A percentile compares a stretch with the other conserved stretches of the same genome.
Conservation (phyloP, 2,113 vertebrate species). For the Pollimyrus isidori region DNA sequence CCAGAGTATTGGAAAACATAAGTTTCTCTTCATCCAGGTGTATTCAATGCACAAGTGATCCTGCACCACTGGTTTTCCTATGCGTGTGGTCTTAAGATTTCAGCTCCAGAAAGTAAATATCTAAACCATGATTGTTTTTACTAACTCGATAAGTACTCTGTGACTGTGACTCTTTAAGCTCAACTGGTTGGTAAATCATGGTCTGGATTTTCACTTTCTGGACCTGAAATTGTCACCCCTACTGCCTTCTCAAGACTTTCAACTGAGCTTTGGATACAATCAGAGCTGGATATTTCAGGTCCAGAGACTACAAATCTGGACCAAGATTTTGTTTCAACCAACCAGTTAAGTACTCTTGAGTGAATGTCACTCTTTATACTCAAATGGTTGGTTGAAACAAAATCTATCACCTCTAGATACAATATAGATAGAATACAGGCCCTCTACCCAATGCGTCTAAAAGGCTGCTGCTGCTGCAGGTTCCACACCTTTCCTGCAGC, state of each 20-base stretch:
- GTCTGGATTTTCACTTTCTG: no score
- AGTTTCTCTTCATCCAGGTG: background rate
- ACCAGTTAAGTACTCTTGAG: background rate
- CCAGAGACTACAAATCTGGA: background rate
- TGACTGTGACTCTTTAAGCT: no score
- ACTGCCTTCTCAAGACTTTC: background rate
- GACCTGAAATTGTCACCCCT: background rate
- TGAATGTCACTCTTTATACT: background rate
- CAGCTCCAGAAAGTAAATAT: no score
- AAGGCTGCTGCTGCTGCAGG: background rate
- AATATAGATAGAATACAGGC: background rate
- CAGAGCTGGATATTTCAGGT: background rate
- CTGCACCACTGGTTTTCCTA: background rate
- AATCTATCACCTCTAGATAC: background rate
- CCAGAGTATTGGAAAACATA: background rate
- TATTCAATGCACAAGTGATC: background rate
- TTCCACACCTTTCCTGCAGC: background rate
- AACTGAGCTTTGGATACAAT: background rate
- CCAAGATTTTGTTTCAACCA: background rate
- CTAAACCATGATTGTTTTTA: no score
- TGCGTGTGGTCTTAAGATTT: background rate
- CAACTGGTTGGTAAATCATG: no score
- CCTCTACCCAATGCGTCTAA: background rate
- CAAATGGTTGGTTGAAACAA: background rate
- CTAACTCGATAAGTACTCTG: no score